phyloP scores from a whole-genome alignment of 2,888 invertebrate genomes.

The Pherbina coryleti region DNA sequence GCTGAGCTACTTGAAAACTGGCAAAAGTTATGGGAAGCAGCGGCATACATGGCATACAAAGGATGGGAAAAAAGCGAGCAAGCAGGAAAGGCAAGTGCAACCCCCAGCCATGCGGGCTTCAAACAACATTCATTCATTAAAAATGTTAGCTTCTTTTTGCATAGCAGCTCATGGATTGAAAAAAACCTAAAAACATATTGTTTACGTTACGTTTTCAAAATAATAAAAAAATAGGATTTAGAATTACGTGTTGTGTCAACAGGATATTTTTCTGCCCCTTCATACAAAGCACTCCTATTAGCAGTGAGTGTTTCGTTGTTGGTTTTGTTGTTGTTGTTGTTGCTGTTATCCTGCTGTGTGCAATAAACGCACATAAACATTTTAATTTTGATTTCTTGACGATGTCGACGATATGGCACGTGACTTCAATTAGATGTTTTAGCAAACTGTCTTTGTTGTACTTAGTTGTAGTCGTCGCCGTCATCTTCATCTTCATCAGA shows the following conservation, averaged over 20 bases:
- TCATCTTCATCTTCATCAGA: background rate
- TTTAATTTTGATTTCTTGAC: conserved; percentile 35
- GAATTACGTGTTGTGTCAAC: conserved; percentile 26
- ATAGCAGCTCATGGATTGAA: background rate
- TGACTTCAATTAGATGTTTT: conserved; percentile 60
- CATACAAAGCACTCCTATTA: background rate
- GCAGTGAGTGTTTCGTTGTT: background rate
- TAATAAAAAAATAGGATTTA: background rate
- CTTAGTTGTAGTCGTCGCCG: conserved; percentile 6
- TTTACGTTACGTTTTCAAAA: conserved; percentile 17
- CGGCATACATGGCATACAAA: conserved; percentile 23
- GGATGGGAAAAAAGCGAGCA: conserved; percentile 33
- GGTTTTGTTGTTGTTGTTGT: conserved; percentile 3
- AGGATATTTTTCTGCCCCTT: conserved; percentile 15
- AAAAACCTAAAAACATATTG: conserved; percentile 46
- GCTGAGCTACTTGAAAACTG: conserved; percentile 51
- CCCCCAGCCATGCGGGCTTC: conserved; percentile 55
- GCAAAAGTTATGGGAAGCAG: conserved; percentile 26
- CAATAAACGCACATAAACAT: conserved; percentile 28
- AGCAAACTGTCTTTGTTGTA: background rate
- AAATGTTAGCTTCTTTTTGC: background rate
- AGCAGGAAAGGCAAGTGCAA: conserved; percentile 21
- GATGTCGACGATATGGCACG: conserved; percentile 64
- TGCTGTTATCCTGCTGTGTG: conserved; percentile 6
- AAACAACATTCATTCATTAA: background rate